These are phyloP conservation scores for Himalopsyche phryganea DNA, from an alignment of 1,140 invertebrate species.

Conservation along the genomic window DNA sequence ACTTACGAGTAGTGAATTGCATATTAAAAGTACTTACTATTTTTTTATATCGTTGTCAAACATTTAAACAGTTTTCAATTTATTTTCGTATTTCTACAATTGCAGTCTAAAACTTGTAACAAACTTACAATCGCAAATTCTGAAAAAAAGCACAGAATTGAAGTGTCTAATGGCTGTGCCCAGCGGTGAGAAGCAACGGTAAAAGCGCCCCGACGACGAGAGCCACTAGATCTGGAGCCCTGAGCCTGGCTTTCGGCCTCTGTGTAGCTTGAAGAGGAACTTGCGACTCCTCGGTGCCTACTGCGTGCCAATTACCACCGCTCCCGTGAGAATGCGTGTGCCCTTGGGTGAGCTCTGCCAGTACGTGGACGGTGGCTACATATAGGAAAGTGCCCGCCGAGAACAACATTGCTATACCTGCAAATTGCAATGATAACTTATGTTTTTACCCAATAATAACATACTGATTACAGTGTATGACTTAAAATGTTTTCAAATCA, in stretches of 20 bases:
- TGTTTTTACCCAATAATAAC: no score
- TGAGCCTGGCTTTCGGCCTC: constrained; percentile 56
- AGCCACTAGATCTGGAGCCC: constrained; percentile 73
- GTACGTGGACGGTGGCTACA: constrained; percentile 96
- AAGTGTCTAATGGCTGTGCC: constrained; percentile 80
- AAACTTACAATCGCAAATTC: no score
- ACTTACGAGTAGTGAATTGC: no score
- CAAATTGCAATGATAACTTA: no score
- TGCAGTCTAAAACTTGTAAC: no score
- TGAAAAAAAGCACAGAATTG: no score
- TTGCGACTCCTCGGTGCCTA: constrained; percentile 5
- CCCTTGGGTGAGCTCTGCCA: constrained; percentile 78
- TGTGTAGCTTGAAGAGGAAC: constrained; percentile 12
- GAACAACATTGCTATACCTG: constrained; percentile 95
- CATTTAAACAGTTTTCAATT: no score
- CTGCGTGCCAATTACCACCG: constrained; percentile 37
- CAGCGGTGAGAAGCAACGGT: constrained; percentile 82
- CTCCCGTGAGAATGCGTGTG: constrained; percentile 38
- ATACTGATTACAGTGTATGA: no score
- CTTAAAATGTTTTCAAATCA: no score
- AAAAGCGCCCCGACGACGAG: constrained; percentile 82
- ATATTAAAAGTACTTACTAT: no score
- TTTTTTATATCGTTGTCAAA: no score
- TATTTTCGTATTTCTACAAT: no score
- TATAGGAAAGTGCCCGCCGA: constrained; percentile 98